Conservation (phyloP, 2,113 vertebrate species). For the Anoura caudifer region DNA sequence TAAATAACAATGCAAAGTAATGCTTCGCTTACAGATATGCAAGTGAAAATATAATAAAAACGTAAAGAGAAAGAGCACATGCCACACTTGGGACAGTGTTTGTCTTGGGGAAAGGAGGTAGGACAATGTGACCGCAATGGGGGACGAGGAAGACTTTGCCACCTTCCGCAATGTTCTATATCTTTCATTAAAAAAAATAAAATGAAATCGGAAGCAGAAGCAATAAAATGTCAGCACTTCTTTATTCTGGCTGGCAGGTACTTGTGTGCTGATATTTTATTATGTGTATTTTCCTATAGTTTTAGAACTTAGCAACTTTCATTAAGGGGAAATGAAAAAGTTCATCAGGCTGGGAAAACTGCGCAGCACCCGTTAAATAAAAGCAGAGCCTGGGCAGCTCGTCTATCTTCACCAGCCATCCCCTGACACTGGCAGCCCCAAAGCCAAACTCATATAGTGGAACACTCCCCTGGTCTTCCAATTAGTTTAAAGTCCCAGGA, state of each 20-base stretch:
- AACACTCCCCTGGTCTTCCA: not conserved
- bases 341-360: not conserved
- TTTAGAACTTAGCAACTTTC: not conserved
- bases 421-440: not conserved
- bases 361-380: not conserved
- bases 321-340: not conserved
- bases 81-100: not conserved
- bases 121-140: not conserved
- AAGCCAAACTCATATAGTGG: not conserved
- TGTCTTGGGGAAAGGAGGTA: not conserved
- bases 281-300: not conserved
- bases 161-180: not conserved
- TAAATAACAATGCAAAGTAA: not conserved
- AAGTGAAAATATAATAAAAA: conserved; percentile 35
- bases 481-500: not conserved
- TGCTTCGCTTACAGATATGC: not conserved
- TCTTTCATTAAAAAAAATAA: not conserved
- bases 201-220: conserved; percentile 4
- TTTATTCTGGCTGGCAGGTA: not conserved
- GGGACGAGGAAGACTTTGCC: not conserved
- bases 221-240: conserved; percentile 23
- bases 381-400: not conserved
- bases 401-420: not conserved
- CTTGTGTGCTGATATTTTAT: not conserved
- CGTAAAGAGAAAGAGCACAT: not conserved